Base-by-base conservation (phyloP, 1,140 invertebrate species). In the Hyles vespertilio region DNA sequence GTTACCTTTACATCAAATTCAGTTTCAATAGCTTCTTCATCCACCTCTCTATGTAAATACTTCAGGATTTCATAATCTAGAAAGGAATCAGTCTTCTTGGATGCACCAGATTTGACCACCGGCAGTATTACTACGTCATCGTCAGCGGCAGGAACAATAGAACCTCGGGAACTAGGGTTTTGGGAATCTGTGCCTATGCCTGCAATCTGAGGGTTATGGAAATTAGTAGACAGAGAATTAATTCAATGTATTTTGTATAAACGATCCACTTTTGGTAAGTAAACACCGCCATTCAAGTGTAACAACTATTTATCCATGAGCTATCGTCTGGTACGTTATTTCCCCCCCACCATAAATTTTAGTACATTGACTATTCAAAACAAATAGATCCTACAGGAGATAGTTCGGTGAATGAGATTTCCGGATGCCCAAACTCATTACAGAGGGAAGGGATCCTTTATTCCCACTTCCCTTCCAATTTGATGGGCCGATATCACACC, bases 1-100 rank as follows among this genome's bases (percentile, higher is more conserved):
- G 50, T 53, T 48, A 93, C 93, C 85, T 93, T 93, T 9, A 83
- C 64, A 66, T 93, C 91, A 77, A 94, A 93, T 81, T 95, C 94
- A 68, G 89, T 91, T 69, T 94, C 93, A 44, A 94, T 91, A 12
- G 91, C 89, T 59, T 94, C 92, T 50, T 91, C 89, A 68, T 94
- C 92, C 5, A 94, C 81, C 73, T 94, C 92, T 60, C 93, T 81
- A 44, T 92, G 91, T 9, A 95, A 75, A 52, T 92, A 92, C 74
- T 92, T 92, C 12, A 95, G 79, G 44, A 94, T 91, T 3, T 93
- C 91, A 2, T 90, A 70, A 55, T 92, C 90, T 5, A 94, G 88
- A 62, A 93, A 93, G 0, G 90, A 91, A 46, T 87, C 81, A 0
- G 81, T 79, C 49, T 81, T 81, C 53, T 64, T 72, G 5, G 77